These are phyloP conservation scores for Litoditis marina DNA, from an alignment of 2,888 invertebrate genomes.

Conservation along the genomic window DNA sequence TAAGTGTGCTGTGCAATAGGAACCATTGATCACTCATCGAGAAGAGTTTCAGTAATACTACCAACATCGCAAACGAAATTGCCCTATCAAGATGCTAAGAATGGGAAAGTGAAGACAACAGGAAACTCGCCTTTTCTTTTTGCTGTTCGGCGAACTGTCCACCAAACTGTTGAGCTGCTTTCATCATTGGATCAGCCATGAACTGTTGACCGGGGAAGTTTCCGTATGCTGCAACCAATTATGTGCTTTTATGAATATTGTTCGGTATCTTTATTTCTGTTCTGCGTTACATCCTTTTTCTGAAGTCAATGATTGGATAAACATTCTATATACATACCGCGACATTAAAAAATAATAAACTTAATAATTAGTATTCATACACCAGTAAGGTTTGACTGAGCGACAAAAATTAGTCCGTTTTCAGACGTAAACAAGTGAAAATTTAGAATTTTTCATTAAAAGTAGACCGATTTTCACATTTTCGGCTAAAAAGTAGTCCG, in stretches of 20 bases:
- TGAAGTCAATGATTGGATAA: too few species aligned
- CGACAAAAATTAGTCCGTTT: too few species aligned
- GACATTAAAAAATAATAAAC: neutral
- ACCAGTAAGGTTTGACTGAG: too few species aligned
- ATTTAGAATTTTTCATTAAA: too few species aligned
- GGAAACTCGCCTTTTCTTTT: slow-evolving; percentile 49
- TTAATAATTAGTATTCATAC: slow-evolving; percentile 4
- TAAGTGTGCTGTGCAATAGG: too few species aligned
- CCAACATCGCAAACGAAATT: neutral
- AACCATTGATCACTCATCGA: too few species aligned
- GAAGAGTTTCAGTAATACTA: too few species aligned
- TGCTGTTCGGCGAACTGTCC: slow-evolving; percentile 59
- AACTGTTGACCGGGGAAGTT: slow-evolving; percentile 36
- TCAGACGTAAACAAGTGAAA: too few species aligned
- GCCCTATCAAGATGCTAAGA: neutral
- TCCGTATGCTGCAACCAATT: slow-evolving; percentile 23
- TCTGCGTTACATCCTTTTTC: too few species aligned
- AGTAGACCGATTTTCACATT: too few species aligned
- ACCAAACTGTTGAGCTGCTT: slow-evolving; percentile 54
- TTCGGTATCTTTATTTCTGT: neutral
- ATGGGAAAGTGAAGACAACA: neutral
- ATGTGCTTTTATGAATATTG: neutral
- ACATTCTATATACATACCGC: too few species aligned
- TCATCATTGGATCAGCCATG: slow-evolving; percentile 43
- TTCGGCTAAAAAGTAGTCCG: too few species aligned